These are phyloP conservation scores for Ptychobarbus kaznakovi DNA, from an alignment of 2,797 vertebrate species.

Conservation along the genomic window DNA sequence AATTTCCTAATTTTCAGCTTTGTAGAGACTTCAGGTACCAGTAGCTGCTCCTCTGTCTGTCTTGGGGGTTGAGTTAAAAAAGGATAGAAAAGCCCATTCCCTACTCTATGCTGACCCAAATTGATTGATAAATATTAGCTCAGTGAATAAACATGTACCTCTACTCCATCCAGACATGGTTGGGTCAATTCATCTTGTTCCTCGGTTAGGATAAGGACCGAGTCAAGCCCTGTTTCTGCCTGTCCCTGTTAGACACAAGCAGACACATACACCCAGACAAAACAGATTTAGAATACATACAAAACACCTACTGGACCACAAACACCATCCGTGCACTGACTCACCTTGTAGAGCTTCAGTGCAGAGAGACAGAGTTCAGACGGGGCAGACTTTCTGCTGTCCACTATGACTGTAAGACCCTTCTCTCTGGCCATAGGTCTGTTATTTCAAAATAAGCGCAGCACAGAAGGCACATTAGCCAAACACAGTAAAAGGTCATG, in stretches of 20 bases:
- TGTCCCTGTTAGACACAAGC: slow-evolving; percentile 65
- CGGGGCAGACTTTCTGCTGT: slow-evolving; percentile 73
- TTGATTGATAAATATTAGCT: not conserved
- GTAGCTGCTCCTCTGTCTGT: not conserved
- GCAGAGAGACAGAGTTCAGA: slow-evolving; percentile 70
- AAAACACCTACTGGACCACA: not conserved
- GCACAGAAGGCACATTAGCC: not conserved
- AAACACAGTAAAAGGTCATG: slow-evolving; percentile 42
- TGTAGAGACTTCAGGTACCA: not conserved
- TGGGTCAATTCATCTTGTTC: slow-evolving; percentile 71
- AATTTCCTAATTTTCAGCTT: not conserved
- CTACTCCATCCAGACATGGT: slow-evolving; percentile 68
- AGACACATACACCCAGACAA: slow-evolving; percentile 32
- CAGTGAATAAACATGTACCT: slow-evolving; percentile 66
- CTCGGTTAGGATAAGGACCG: slow-evolving; percentile 76
- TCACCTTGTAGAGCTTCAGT: slow-evolving; percentile 80
- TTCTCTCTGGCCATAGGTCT: slow-evolving; percentile 78
- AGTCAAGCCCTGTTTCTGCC: slow-evolving; percentile 75
- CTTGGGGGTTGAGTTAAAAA: not conserved
- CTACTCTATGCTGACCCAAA: not conserved
- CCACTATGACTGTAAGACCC: slow-evolving; percentile 78
- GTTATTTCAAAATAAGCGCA: slow-evolving; percentile 37
- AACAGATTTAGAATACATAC: slow-evolving; percentile 15
- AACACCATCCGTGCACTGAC: slow-evolving; percentile 34
- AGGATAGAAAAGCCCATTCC: not conserved